Base-by-base conservation (phyloP, 2,113 vertebrate species). In the Varanus komodoensis region DNA sequence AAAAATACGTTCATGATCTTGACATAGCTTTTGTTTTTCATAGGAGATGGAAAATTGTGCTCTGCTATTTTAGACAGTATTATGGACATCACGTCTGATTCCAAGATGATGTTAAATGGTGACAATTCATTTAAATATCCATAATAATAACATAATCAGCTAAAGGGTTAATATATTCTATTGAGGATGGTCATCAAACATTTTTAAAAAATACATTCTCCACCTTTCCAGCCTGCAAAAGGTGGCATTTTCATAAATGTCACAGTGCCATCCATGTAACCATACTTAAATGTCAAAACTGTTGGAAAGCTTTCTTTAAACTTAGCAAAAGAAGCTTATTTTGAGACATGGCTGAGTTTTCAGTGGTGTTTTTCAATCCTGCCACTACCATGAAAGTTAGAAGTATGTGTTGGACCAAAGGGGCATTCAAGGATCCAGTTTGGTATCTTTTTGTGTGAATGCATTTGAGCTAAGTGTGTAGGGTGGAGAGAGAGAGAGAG, bases 171-270 rank as follows among this genome's bases (percentile, higher is more conserved):
- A 87, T 87, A 81, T 64, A 91, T 93, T n/a, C 92, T 75, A 34
- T 88, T 86, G 75, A 27, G 38, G 87, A 84, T 29, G n/a, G 50
- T 89, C 88, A 91, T 89, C 69, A 32, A 87, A 48, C 69, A 89
- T 94, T 95, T 92, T 88, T 38, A 34, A 83, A 84, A 89, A 54
- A 38, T 25, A 81, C 23, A 44, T 86, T 80, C 87, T 54, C 71
- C 38, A 87, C 82, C 89, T 87, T 91, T 54, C 71, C 90, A 91
- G 78, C 91, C 86, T 92, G 84, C 69, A 93, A 61, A 91, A 93
- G 92, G 87, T 94, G 77, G 57, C 90, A 95, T 96, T 96, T 95
- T 93, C 92, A 93, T 92, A 95, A 94, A 96, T 96, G 94, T 94
- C 95, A 91, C 86, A 90, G 68, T 95, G 86, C 91, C 95, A 96